Percentiles rank a stretch among this genome's conserved stretches.
Evolutionary conservation across 1,140 invertebrate species (phyloP).

Genomic region (Drosophila quadrilineata): DNA sequence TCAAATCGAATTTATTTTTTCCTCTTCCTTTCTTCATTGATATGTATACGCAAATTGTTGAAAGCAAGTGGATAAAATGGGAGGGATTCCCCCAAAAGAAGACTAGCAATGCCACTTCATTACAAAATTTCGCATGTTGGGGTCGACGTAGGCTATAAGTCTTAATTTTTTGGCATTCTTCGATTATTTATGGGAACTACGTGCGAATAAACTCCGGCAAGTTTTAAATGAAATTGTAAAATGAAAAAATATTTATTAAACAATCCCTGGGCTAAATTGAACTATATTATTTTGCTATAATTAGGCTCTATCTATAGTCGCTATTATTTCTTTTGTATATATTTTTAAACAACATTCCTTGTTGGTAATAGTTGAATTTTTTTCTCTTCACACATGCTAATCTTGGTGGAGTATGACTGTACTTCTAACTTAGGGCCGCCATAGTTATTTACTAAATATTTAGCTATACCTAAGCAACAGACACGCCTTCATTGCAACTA

Average conservation of each 20-base stretch:
- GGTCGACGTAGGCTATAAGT: slow-evolving; percentile 57
- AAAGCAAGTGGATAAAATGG: neutral
- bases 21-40: slow-evolving; percentile 27
- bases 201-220: slow-evolving; percentile 70
- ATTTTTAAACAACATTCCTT: too few relatives aligned
- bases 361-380: too few relatives aligned
- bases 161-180: slow-evolving; percentile 72
- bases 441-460: slow-evolving; percentile 71
- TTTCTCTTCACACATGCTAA: too few relatives aligned
- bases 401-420: too few relatives aligned
- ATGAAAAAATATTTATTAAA: too few relatives aligned
- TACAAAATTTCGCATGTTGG: slow-evolving; percentile 52
- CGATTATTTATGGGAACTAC: slow-evolving; percentile 80
- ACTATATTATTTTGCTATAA: too few relatives aligned
- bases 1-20: slow-evolving; percentile 76
- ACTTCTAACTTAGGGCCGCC: slow-evolving; percentile 13
- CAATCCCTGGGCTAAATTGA: too few relatives aligned
- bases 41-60: slow-evolving; percentile 70
- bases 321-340: too few relatives aligned
- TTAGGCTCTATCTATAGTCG: too few relatives aligned
- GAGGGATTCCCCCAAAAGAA: neutral
- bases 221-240: too few relatives aligned
- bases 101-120: slow-evolving; percentile 44
- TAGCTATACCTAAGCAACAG: slow-evolving; percentile 40
- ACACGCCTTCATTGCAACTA: slow-evolving; percentile 14